A percentile compares a stretch with the other conserved stretches of the same genome.
These are phyloP conservation scores for Cyanoderma ruficeps DNA, from an alignment of 2,113 vertebrate species.

Conservation along the genomic window DNA sequence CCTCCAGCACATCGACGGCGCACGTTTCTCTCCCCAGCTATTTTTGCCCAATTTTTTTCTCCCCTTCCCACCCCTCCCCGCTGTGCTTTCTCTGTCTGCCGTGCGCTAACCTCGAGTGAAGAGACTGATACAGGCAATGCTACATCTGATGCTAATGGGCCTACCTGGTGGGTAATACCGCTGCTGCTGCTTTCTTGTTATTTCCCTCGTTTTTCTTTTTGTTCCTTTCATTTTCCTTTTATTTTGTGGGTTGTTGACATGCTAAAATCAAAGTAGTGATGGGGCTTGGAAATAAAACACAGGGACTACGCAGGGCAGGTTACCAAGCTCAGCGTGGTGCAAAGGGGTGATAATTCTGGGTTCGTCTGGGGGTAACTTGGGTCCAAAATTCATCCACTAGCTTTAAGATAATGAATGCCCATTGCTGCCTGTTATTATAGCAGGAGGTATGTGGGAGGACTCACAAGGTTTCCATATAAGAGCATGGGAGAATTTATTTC, in stretches of 20 bases:
- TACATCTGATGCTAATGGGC: neutral
- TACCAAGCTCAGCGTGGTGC: fast-evolving
- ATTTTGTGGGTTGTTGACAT: neutral
- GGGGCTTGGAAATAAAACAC: neutral
- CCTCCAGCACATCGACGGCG: neutral
- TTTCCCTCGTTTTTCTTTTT: neutral
- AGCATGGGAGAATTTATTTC: constrained; percentile 63
- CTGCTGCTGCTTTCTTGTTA: neutral
- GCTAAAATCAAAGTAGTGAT: neutral
- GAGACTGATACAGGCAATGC: neutral
- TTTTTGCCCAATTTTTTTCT: neutral
- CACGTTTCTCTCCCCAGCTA: neutral
- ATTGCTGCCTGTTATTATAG: neutral
- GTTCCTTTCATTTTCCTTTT: neutral
- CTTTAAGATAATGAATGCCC: neutral
- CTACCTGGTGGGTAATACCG: neutral
- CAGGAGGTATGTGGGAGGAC: constrained; percentile 31
- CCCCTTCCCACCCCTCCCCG: neutral
- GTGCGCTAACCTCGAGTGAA: neutral
- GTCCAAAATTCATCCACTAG: neutral
- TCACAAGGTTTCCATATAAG: constrained; percentile 62
- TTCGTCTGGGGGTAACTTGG: neutral
- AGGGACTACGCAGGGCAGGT: neutral
- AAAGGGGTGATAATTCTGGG: neutral
- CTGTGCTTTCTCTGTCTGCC: neutral